Conservation (phyloP, 2,113 vertebrate genomes). For the Psilopogon haemacephalus region DNA sequence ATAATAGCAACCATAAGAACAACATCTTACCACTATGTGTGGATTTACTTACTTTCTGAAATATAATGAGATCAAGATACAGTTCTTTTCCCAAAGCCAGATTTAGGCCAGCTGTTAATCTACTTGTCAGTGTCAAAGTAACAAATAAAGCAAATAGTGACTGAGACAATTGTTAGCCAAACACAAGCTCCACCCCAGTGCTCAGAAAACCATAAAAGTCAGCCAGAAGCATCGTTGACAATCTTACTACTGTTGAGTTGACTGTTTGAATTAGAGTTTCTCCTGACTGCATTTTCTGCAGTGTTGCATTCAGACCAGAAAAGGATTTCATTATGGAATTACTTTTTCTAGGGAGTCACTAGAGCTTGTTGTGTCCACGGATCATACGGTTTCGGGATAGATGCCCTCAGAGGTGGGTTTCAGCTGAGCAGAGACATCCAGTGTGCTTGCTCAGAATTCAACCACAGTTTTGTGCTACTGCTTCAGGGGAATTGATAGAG, state of each 20-base stretch:
- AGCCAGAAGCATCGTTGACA: not conserved
- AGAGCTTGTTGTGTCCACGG: not conserved
- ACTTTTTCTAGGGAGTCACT: not conserved
- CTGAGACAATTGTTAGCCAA: not conserved
- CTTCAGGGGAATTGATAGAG: constrained; percentile 31
- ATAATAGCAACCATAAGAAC: not conserved
- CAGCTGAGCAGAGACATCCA: not conserved
- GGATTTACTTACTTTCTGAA: not conserved
- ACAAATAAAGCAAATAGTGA: not conserved
- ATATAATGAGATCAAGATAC: not conserved
- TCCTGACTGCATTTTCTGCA: not conserved
- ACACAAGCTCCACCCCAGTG: not conserved
- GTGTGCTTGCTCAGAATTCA: not conserved
- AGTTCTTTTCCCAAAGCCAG: not conserved
- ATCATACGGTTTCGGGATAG: not conserved
- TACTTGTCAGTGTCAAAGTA: not conserved
- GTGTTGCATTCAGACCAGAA: not conserved
- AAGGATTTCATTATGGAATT: not conserved
- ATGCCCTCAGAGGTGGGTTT: not conserved
- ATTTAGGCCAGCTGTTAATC: not conserved
- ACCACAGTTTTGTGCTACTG: not conserved
- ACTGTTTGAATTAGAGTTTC: not conserved
- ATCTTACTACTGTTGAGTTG: not conserved
- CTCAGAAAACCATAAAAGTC: not conserved
- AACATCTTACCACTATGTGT: not conserved